Percentiles rank a stretch among this genome's conserved stretches.
These are phyloP conservation scores for Eonycteris spelaea DNA, from an alignment of 2,113 vertebrate species.

Conservation along the genomic window DNA sequence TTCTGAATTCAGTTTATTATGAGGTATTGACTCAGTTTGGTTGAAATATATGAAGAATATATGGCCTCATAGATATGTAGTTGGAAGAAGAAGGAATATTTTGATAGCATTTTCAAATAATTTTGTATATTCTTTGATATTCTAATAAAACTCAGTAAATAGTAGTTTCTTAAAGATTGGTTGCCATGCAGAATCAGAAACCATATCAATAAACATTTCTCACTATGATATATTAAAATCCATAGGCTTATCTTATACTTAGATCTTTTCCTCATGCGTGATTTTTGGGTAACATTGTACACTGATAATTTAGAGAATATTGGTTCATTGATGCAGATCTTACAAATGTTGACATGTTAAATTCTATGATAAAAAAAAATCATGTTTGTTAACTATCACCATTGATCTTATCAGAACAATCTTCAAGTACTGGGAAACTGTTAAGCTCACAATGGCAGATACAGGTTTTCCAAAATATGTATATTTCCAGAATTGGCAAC, in stretches of 20 bases:
- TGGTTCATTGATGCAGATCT: background rate
- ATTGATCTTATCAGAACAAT: background rate
- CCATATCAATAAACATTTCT: background rate
- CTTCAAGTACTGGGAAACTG: background rate
- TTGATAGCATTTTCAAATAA: conserved; percentile 18
- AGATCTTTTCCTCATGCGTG: background rate
- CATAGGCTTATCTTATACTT: background rate
- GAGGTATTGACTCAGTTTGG: background rate
- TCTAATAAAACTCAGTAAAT: background rate
- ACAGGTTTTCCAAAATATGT: background rate
- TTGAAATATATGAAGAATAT: background rate
- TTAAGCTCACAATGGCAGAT: background rate
- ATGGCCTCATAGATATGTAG: background rate
- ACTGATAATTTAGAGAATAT: background rate
- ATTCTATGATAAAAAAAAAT: background rate
- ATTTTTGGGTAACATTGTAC: background rate
- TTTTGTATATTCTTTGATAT: conserved; percentile 27
- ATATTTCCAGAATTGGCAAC: background rate
- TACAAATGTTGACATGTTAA: background rate
- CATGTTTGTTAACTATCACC: background rate
- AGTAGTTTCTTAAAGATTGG: background rate
- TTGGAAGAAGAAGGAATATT: background rate
- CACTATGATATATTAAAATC: background rate
- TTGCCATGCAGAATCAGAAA: background rate
- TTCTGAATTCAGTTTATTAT: background rate